These are phyloP conservation scores for Heteromormyrus szaboi DNA, from an alignment of 2,797 vertebrate species.

Conservation along the genomic window DNA sequence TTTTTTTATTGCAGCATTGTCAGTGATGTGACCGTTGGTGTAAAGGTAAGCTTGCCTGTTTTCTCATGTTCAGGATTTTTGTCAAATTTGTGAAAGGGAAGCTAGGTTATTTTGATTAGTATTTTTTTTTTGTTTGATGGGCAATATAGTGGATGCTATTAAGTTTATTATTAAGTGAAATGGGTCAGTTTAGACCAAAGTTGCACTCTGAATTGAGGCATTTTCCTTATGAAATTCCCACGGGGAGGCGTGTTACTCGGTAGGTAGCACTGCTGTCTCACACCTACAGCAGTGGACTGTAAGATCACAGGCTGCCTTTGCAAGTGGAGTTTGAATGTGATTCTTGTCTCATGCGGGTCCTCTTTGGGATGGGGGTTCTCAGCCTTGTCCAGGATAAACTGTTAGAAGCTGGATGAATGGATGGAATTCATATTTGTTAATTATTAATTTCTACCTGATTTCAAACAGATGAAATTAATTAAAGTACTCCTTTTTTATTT, in stretches of 20 bases:
- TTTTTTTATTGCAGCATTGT: conserved; percentile 66
- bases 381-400: background rate
- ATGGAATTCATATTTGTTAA: background rate
- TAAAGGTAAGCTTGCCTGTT: conserved; percentile 76
- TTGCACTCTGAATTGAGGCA: background rate
- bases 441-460: background rate
- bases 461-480: background rate
- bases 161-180: background rate
- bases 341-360: background rate
- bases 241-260: background rate
- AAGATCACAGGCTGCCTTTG: background rate
- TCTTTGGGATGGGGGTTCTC: background rate
- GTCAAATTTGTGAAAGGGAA: background rate
- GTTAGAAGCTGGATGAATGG: background rate
- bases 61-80: background rate
- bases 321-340: background rate
- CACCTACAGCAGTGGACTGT: background rate
- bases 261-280: background rate
- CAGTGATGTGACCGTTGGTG: conserved; percentile 91
- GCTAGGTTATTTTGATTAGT: background rate
- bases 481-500: background rate
- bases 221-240: background rate
- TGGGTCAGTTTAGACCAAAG: background rate
- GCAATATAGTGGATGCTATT: background rate
- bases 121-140: background rate